A percentile compares a stretch with the other conserved stretches of the same genome.
These are phyloP conservation scores for Perodicticus potto DNA, from an alignment of 2,797 vertebrate species.

Conservation along the genomic window DNA sequence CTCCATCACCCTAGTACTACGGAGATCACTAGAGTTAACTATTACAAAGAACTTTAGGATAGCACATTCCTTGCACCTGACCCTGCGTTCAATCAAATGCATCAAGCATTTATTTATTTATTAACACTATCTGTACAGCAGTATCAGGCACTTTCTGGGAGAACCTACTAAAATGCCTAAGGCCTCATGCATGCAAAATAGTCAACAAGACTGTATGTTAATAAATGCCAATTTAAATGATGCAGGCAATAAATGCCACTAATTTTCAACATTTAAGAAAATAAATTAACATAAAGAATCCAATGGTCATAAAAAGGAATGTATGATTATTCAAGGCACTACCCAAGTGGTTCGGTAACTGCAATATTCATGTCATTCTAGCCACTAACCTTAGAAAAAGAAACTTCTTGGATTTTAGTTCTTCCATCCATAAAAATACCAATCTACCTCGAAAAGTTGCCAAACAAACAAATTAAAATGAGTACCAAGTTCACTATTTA, in stretches of 20 bases:
- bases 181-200: constrained; percentile 48
- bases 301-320: not conserved
- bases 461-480: constrained; percentile 42
- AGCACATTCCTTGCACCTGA: constrained; percentile 61
- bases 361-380: constrained; percentile 9
- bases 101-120: constrained; percentile 52
- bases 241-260: constrained; percentile 43
- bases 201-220: constrained; percentile 47
- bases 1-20: constrained; percentile 26
- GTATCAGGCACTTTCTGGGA: constrained; percentile 26
- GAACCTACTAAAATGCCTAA: constrained; percentile 46
- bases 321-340: not conserved
- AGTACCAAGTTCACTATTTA: constrained; percentile 23
- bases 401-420: constrained; percentile 43
- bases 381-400: constrained; percentile 49
- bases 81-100: constrained; percentile 23
- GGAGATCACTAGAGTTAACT: not conserved
- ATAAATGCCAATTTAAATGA: constrained; percentile 63
- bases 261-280: constrained; percentile 51
- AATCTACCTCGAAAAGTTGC: constrained; percentile 19
- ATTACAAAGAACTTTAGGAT: constrained; percentile 45
- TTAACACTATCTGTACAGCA: constrained; percentile 49
- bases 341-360: not conserved
- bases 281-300: constrained; percentile 8
- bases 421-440: constrained; percentile 54